Conservation (phyloP, 2,888 invertebrate species). For the Chrysomela aeneicollis region DNA sequence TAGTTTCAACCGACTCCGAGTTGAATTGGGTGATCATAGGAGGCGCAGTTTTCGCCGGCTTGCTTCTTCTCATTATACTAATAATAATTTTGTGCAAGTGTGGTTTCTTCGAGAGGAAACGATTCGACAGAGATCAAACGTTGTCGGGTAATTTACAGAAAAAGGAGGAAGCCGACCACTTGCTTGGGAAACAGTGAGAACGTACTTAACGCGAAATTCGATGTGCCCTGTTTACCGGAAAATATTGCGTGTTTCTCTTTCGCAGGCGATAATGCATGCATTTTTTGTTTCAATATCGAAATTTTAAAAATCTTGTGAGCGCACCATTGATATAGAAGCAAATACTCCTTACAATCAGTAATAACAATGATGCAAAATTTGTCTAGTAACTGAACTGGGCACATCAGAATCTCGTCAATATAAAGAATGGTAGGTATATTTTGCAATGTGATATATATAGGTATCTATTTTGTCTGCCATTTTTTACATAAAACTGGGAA, state of each 20-base stretch:
- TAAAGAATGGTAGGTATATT: background rate
- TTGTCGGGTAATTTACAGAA: conserved; percentile 67
- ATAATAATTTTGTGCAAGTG: conserved; percentile 86
- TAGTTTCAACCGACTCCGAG: conserved; percentile 78
- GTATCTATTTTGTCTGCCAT: background rate
- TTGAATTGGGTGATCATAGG: conserved; percentile 89
- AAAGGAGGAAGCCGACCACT: conserved; percentile 51
- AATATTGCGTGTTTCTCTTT: too few species aligned
- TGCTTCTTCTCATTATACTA: conserved; percentile 81
- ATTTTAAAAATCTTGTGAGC: too few species aligned
- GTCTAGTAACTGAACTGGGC: too few species aligned
- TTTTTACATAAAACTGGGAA: too few species aligned
- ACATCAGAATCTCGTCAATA: too few species aligned
- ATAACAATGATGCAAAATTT: too few species aligned
- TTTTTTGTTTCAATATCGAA: too few species aligned
- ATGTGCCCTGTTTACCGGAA: conserved; percentile 14
- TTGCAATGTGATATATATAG: background rate
- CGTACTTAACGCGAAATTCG: conserved; percentile 12
- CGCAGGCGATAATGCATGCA: too few species aligned
- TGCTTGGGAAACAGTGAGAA: conserved; percentile 34
- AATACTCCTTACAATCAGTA: too few species aligned
- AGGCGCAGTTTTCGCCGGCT: conserved; percentile 82
- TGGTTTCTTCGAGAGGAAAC: conserved; percentile 87
- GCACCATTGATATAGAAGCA: too few species aligned
- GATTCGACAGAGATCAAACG: conserved; percentile 77